Evolutionary conservation across 2,888 invertebrate genomes (phyloP).

Genomic region (Lasioglossum vierecki): DNA sequence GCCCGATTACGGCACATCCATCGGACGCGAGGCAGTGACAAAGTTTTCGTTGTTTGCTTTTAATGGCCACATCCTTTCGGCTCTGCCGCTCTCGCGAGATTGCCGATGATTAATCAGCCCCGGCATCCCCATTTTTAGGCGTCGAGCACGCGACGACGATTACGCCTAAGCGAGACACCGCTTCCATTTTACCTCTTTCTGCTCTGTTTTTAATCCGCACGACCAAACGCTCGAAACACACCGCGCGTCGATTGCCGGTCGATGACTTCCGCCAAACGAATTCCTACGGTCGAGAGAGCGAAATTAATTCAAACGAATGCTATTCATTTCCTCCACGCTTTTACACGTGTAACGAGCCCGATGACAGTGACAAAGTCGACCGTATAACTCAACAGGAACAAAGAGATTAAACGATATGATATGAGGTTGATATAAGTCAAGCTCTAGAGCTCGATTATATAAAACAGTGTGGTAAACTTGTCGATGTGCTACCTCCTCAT

Average conservation of each 20-base stretch:
- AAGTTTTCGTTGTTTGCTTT: slow-evolving; percentile 78
- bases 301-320: slow-evolving; percentile 32
- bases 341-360: background rate
- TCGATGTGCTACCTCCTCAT: too few species aligned
- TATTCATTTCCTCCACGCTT: background rate
- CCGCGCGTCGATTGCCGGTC: slow-evolving; percentile 32
- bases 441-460: background rate
- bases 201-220: slow-evolving; percentile 51
- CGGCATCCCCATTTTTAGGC: slow-evolving; percentile 78
- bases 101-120: slow-evolving; percentile 80
- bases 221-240: slow-evolving; percentile 19
- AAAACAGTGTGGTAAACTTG: background rate
- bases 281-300: background rate
- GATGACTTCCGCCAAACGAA: slow-evolving; percentile 24
- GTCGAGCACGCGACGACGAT: slow-evolving; percentile 61
- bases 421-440: background rate
- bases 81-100: slow-evolving; percentile 74
- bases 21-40: slow-evolving; percentile 71
- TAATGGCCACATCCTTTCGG: slow-evolving; percentile 77
- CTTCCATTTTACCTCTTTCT: slow-evolving; percentile 41
- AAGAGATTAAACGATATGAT: background rate
- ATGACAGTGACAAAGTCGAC: background rate
- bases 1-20: slow-evolving; percentile 54
- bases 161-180: slow-evolving; percentile 60
- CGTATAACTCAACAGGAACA: background rate